A percentile compares a stretch with the other conserved stretches of the same genome.
Evolutionary conservation across 2,888 invertebrate species (phyloP).

Genomic region (Toxonevra muliebris): DNA sequence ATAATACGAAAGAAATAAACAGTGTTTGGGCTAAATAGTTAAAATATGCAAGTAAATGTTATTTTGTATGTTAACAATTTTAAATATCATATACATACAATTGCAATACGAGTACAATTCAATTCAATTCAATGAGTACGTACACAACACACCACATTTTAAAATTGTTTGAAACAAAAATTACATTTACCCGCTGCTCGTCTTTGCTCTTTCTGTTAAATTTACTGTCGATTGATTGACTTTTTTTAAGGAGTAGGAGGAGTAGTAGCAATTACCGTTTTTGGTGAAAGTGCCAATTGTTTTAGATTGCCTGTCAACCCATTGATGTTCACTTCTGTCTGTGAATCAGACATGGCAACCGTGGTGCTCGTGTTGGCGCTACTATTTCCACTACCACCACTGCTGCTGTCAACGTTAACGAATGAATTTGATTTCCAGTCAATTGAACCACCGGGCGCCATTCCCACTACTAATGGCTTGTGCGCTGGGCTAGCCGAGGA

Average conservation of each 20-base stretch:
- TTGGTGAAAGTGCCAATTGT: slow-evolving; percentile 55
- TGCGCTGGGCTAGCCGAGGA: slow-evolving; percentile 30
- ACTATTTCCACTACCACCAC: slow-evolving; percentile 30
- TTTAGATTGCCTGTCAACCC: slow-evolving; percentile 56
- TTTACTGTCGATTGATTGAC: too few relatives aligned
- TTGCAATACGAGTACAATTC: slow-evolving; percentile 11
- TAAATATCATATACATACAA: not conserved
- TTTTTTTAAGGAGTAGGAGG: too few relatives aligned
- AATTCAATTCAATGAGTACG: slow-evolving; percentile 17
- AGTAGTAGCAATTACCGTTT: slow-evolving; percentile 53
- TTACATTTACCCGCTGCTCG: slow-evolving; percentile 30
- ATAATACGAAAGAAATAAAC: too few relatives aligned
- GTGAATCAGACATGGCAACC: slow-evolving; percentile 45
- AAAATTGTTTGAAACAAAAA: slow-evolving; percentile 9
- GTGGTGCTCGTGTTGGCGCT: slow-evolving; percentile 44
- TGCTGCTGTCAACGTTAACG: slow-evolving; percentile 28
- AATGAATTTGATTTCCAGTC: slow-evolving; percentile 36
- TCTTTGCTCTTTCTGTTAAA: slow-evolving; percentile 13
- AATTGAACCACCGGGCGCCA: slow-evolving; percentile 35
- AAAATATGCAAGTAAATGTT: too few relatives aligned
- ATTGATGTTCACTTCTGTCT: slow-evolving; percentile 53
- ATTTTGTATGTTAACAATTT: too few relatives aligned
- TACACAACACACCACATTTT: not conserved
- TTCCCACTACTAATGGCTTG: slow-evolving; percentile 35
- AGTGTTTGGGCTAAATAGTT: too few relatives aligned